Evolutionary conservation across 2,797 vertebrate species (phyloP).

Genomic region (Rhabdophis nuchalis): DNA sequence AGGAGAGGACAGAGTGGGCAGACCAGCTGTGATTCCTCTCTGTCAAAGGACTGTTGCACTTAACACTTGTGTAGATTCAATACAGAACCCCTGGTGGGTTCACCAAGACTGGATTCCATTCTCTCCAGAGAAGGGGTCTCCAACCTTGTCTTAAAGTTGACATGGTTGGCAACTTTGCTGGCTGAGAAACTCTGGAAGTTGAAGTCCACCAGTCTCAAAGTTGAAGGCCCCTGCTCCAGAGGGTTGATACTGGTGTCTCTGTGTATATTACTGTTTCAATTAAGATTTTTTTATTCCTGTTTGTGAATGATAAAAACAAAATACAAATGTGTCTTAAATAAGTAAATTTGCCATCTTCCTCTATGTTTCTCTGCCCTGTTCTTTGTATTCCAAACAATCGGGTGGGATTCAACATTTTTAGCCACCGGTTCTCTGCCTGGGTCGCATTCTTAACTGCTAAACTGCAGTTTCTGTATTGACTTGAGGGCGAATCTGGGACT

Average conservation of each 20-base stretch:
- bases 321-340: not conserved
- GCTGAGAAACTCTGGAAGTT: no score
- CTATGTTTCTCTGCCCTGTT: not conserved
- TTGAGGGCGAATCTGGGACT: no score
- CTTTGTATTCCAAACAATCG: not conserved
- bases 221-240: not conserved
- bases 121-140: not conserved
- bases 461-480: no score
- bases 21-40: not conserved
- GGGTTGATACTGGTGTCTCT: not conserved
- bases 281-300: not conserved
- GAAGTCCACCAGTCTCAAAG: no score
- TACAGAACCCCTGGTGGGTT: not conserved
- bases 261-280: not conserved
- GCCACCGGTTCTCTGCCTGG: no score
- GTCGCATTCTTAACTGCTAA: no score
- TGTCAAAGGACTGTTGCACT: not conserved
- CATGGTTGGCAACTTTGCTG: no score
- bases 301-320: not conserved
- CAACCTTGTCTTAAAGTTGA: no score
- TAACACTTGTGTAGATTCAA: not conserved
- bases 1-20: slow-evolving; percentile 13
- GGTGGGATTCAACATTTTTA: no score
- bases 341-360: not conserved
- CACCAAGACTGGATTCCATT: not conserved